phyloP scores from a whole-genome alignment of 2,113 vertebrate species.

The Chaenogobius annularis region DNA sequence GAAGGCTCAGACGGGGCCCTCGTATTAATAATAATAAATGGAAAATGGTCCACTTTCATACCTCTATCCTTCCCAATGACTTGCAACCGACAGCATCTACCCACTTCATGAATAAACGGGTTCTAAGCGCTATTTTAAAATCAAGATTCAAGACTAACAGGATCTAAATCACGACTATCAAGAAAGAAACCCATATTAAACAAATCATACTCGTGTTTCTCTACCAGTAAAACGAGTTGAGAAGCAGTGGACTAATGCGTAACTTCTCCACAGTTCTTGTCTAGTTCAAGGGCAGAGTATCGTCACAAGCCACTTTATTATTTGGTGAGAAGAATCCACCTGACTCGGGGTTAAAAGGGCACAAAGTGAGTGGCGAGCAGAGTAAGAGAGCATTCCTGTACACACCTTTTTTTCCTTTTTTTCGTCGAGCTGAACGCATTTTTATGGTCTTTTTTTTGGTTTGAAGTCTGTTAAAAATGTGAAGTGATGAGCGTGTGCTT shows the following conservation, averaged over 20 bases:
- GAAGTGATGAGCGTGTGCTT: too few relatives aligned
- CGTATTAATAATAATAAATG: too few relatives aligned
- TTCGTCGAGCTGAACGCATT: neutral
- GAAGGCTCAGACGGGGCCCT: too few relatives aligned
- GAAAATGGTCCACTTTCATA: neutral
- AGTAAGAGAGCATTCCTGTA: neutral
- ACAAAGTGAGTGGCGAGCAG: neutral
- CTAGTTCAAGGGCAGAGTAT: neutral
- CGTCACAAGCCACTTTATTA: slow-evolving; percentile 1
- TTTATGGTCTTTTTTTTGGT: neutral
- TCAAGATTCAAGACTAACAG: too few relatives aligned
- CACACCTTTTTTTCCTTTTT: neutral
- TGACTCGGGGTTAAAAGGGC: slow-evolving; percentile 1
- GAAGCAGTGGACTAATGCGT: neutral
- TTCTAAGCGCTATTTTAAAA: too few relatives aligned
- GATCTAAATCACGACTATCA: too few relatives aligned
- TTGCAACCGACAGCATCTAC: neutral
- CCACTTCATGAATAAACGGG: too few relatives aligned
- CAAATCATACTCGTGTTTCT: neutral
- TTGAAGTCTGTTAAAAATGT: neutral
- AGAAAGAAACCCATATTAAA: too few relatives aligned
- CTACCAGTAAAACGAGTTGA: neutral
- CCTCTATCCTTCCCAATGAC: neutral
- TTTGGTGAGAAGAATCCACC: neutral
- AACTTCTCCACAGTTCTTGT: neutral